Evolutionary conservation across 2,888 invertebrate species (phyloP).

Genomic region (Eupeodes latifasciatus): DNA sequence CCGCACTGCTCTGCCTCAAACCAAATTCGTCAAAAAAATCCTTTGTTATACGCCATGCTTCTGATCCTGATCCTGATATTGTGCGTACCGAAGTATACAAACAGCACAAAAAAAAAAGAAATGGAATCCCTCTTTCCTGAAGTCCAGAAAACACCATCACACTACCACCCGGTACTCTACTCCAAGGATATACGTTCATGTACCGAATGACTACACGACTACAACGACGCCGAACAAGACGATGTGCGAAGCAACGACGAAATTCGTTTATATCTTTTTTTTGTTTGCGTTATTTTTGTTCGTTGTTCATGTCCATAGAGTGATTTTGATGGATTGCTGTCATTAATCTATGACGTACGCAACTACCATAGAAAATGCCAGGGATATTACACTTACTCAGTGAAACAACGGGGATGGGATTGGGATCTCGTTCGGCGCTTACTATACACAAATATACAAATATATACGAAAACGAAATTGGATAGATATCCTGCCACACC

Average conservation of each 20-base stretch:
- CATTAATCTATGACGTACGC: conserved; percentile 85
- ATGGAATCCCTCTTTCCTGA: conserved; percentile 46
- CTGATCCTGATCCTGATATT: conserved; percentile 57
- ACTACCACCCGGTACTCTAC: conserved; percentile 68
- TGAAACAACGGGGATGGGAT: conserved; percentile 63
- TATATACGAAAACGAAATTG: conserved; percentile 43
- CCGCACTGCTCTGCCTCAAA: conserved; percentile 34
- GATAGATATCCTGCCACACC: conserved; percentile 76
- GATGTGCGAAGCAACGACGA: conserved; percentile 59
- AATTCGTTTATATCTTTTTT: conserved; percentile 77
- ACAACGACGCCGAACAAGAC: conserved; percentile 41
- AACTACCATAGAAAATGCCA: conserved; percentile 82
- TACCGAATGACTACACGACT: no score
- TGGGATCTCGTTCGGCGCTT: conserved; percentile 53
- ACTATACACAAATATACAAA: conserved; percentile 52
- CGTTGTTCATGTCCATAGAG: conserved; percentile 84
- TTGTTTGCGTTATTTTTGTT: conserved; percentile 3
- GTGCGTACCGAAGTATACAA: conserved; percentile 68
- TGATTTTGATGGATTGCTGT: conserved; percentile 84
- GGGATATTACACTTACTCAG: conserved; percentile 76
- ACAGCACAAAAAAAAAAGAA: conserved; percentile 66
- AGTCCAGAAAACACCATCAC: conserved; percentile 36
- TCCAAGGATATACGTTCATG: conserved; percentile 53
- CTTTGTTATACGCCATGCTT: conserved; percentile 63
- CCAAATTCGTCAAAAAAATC: conserved; percentile 73